Evolutionary conservation across 1,140 invertebrate species (phyloP), one percentile per base, ranked within the genome.

Genomic region (Telenomus remus): DNA sequence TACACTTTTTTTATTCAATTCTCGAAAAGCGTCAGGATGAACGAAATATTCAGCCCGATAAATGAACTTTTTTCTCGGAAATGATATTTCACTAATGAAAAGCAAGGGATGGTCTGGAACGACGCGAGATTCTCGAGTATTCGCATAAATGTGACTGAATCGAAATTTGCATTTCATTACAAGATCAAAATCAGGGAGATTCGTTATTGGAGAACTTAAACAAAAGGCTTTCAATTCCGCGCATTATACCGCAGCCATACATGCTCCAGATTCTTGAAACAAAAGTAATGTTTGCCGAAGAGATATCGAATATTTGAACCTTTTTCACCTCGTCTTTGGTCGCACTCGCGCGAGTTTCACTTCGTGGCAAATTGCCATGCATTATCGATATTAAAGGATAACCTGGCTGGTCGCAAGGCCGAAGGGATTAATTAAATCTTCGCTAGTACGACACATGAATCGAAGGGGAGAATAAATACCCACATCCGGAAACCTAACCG

Each of bases 311-410:
- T 79, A 73, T 76, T 79, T 70, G 77, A 73, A 76, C 77, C 69
- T 75, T 65, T 76, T 68, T 66, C 70, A 65, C 73, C 73, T 76
- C 60, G 42, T 15, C 44, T 39, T 49, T 34, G 55, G 33, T 46
- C 65, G 66, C 64, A 42, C 61, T 68, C 43, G 27, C 49, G 19
- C 70, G 37, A 47, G 14, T 63, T 74, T 33, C 54, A 59, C 56
- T 76, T 68, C 56, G 55, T 49, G 69, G 77, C 68, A 69, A 79
- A 75, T 79, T 79, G 71, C 71, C 65, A 76, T 80, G 80, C 82
- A 83, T 84, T 84, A 83, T 84, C 82, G 82, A 84, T 83, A 83
- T 84, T 84, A 84, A 83, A 83, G 81, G 79, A 81, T 81, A 82
- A 83, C 64, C 76, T 69, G 75, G 64, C 75, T 78, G 78, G 82